Percentiles rank a stretch among this genome's conserved stretches.
These are phyloP conservation scores for Mycalesis mineus DNA, from an alignment of 2,888 invertebrate genomes.

Conservation along the genomic window DNA sequence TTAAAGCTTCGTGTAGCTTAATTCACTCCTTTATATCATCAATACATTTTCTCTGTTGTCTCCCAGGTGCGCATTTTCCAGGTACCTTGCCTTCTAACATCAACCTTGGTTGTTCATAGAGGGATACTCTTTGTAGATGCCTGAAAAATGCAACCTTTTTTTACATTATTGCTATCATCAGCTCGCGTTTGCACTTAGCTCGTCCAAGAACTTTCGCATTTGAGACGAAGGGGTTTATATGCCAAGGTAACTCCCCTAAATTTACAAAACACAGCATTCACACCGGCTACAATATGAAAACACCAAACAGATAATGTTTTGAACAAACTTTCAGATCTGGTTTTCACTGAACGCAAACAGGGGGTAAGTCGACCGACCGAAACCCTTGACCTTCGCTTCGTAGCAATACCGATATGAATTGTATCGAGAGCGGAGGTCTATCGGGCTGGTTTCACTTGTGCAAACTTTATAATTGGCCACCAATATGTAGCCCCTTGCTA, in stretches of 20 bases:
- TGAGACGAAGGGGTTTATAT: too few species aligned
- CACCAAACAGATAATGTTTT: conserved; percentile 51
- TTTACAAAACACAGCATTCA: conserved; percentile 44
- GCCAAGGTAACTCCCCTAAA: conserved; percentile 23
- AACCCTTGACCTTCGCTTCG: conserved; percentile 10
- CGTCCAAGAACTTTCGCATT: too few species aligned
- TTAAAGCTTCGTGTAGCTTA: too few species aligned
- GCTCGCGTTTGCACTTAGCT: too few species aligned
- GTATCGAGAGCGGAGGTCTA: conserved; percentile 33
- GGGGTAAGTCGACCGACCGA: conserved; percentile 36
- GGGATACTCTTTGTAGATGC: too few species aligned
- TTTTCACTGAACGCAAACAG: conserved; percentile 61
- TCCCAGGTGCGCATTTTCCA: too few species aligned
- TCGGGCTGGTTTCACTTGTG: conserved; percentile 41
- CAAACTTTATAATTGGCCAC: conserved; percentile 74
- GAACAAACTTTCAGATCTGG: conserved; percentile 64
- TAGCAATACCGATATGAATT: conserved; percentile 1
- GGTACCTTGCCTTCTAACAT: too few species aligned
- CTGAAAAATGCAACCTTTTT: too few species aligned
- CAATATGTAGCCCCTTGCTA: conserved; percentile 55
- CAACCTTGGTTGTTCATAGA: too few species aligned
- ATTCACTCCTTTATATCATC: too few species aligned
- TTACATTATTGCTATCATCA: too few species aligned
- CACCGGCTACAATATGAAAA: conserved; percentile 44
- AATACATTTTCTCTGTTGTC: too few species aligned